Evolutionary conservation across 2,888 invertebrate species (phyloP).

Genomic region (Ptychoptera albimana): DNA sequence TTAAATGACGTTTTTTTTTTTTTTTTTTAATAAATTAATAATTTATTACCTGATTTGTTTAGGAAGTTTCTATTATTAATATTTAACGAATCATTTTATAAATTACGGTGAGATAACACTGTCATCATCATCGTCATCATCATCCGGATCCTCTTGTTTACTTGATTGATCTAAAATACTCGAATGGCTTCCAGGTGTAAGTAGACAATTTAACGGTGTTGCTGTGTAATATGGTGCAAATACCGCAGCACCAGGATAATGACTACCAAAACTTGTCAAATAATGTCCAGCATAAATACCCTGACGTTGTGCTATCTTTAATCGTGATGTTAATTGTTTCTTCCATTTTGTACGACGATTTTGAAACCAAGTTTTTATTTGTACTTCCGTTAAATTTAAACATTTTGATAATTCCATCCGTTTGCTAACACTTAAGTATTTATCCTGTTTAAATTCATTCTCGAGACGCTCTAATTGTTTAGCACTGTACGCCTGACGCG

Average conservation of each 20-base stretch:
- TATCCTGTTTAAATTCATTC: conserved; percentile 87
- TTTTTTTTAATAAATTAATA: too few relatives aligned
- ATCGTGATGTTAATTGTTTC: conserved; percentile 79
- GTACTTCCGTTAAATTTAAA: conserved; percentile 79
- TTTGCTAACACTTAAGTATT: conserved; percentile 91
- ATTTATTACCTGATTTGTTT: too few relatives aligned
- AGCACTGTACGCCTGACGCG: conserved; percentile 90
- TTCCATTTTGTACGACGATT: conserved; percentile 95
- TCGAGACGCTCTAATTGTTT: conserved; percentile 85
- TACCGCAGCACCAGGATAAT: conserved; percentile 6
- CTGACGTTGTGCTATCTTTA: conserved; percentile 79
- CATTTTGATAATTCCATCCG: conserved; percentile 85
- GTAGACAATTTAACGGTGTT: conserved; percentile 10
- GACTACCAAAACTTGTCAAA: conserved; percentile 30
- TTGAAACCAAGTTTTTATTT: conserved; percentile 96
- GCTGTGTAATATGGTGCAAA: conserved; percentile 12
- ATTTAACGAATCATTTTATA: too few relatives aligned
- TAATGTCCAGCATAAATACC: conserved; percentile 57
- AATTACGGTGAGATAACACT: too few relatives aligned
- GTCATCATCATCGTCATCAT: too few relatives aligned
- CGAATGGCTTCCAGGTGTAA: not conserved
- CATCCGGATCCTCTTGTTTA: too few relatives aligned
- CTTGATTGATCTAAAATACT: too few relatives aligned
- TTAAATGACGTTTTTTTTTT: too few relatives aligned
- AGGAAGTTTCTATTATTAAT: too few relatives aligned